These are phyloP conservation scores for Arrhopalites spinosus DNA, from an alignment of 2,888 invertebrate species.

Conservation along the genomic window DNA sequence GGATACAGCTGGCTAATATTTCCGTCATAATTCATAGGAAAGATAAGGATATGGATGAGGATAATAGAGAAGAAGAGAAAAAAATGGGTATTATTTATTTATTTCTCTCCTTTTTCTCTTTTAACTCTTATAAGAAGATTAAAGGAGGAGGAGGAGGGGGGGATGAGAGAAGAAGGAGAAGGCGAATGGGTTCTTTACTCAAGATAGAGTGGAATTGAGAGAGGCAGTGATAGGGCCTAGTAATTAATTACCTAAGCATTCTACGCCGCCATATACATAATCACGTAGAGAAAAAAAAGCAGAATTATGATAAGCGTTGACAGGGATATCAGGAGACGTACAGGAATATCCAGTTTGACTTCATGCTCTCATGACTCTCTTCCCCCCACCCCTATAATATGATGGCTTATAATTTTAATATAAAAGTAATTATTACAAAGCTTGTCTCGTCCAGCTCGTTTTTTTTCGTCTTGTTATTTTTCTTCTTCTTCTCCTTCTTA, in stretches of 20 bases:
- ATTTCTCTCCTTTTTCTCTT: neutral
- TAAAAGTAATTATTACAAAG: slow-evolving; percentile 37
- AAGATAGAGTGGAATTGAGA: slow-evolving; percentile 28
- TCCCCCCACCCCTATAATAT: slow-evolving; percentile 23
- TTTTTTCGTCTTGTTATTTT: slow-evolving; percentile 10
- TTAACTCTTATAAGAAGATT: slow-evolving; percentile 6
- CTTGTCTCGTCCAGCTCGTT: slow-evolving; percentile 36
- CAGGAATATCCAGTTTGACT: slow-evolving; percentile 41
- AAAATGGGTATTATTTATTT: neutral
- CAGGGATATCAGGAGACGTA: slow-evolving; percentile 12
- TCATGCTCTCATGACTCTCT: slow-evolving; percentile 36
- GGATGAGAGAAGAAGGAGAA: slow-evolving; percentile 8
- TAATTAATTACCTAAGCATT: slow-evolving; percentile 41
- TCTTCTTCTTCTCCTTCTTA: neutral
- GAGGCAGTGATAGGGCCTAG: slow-evolving; percentile 35
- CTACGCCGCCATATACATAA: too few species aligned
- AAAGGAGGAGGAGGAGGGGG: slow-evolving; percentile 5
- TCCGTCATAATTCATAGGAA: slow-evolving; percentile 35
- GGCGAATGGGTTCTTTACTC: slow-evolving; percentile 4
- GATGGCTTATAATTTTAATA: slow-evolving; percentile 41
- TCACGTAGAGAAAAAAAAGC: slow-evolving; percentile 32
- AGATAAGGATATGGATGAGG: slow-evolving; percentile 24
- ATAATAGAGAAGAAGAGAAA: neutral
- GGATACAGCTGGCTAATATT: slow-evolving; percentile 37
- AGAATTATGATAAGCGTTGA: slow-evolving; percentile 40